Percentiles rank a stretch among this genome's conserved stretches.
Evolutionary conservation across 2,797 vertebrate species (phyloP).

Genomic region (Remorina albescens): DNA sequence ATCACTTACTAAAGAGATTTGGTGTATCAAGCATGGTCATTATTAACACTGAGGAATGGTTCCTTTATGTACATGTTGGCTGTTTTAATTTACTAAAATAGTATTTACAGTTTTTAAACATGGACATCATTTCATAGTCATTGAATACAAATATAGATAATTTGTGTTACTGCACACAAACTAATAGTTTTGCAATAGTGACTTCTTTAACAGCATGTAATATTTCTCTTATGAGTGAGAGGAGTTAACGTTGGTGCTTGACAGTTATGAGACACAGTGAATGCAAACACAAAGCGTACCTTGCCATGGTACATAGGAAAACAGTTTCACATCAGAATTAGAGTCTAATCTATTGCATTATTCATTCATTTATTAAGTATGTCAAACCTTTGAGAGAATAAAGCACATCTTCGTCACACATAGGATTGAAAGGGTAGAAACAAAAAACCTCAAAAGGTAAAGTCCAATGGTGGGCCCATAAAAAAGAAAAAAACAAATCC

Average conservation of each 20-base stretch:
- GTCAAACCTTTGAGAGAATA: slow-evolving; percentile 67
- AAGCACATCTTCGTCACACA: slow-evolving; percentile 73
- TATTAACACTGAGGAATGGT: slow-evolving; percentile 64
- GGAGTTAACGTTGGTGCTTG: slow-evolving; percentile 54
- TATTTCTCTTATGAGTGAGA: slow-evolving; percentile 57
- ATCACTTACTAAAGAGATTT: slow-evolving; percentile 61
- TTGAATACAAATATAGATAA: slow-evolving; percentile 81
- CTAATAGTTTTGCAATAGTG: slow-evolving; percentile 60
- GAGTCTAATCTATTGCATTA: slow-evolving; percentile 71
- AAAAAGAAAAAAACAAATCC: slow-evolving; percentile 65
- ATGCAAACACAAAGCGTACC: slow-evolving; percentile 59
- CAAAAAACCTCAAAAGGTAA: slow-evolving; percentile 61
- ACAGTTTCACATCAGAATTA: slow-evolving; percentile 64
- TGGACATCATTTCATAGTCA: slow-evolving; percentile 66
- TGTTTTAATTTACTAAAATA: slow-evolving; percentile 82
- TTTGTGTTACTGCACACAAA: slow-evolving; percentile 81
- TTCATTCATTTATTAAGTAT: slow-evolving; percentile 68
- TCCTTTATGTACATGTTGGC: slow-evolving; percentile 67
- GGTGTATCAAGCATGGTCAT: slow-evolving; percentile 69
- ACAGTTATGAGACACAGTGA: slow-evolving; percentile 56
- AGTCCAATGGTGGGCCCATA: slow-evolving; percentile 50
- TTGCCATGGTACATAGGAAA: slow-evolving; percentile 58
- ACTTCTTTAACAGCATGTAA: slow-evolving; percentile 61
- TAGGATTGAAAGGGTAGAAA: slow-evolving; percentile 52
- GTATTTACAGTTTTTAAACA: slow-evolving; percentile 83